Evolutionary conservation across 1,140 invertebrate species (phyloP).

Genomic region (Panulirus ornatus): DNA sequence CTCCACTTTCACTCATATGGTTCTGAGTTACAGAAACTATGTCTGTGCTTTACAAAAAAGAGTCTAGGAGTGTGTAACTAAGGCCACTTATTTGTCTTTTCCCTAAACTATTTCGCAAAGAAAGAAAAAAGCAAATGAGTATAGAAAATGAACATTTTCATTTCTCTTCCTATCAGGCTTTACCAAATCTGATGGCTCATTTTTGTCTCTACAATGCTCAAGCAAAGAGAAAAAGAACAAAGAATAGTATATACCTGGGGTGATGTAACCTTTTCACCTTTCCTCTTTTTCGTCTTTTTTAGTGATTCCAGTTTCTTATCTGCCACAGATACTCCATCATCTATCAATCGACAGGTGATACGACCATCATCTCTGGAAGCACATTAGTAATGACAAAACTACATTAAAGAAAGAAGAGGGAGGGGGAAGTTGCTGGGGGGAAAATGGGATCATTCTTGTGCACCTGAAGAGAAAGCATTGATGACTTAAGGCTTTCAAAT

Average conservation of each 20-base stretch:
- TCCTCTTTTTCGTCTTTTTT: slow-evolving; percentile 68
- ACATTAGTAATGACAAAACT: neutral
- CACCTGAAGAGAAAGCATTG: too few relatives aligned
- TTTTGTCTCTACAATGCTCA: neutral
- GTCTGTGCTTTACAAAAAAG: too few relatives aligned
- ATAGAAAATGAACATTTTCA: neutral
- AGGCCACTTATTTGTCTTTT: too few relatives aligned
- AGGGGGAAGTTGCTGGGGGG: too few relatives aligned
- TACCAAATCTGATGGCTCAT: neutral
- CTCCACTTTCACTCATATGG: too few relatives aligned
- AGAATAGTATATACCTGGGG: slow-evolving; percentile 40
- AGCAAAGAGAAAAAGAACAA: neutral
- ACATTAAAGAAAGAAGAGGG: too few relatives aligned
- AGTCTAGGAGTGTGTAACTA: too few relatives aligned
- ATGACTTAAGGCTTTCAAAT: too few relatives aligned
- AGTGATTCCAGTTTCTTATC: slow-evolving; percentile 28
- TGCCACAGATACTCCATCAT: slow-evolving; percentile 34
- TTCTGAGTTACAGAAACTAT: too few relatives aligned
- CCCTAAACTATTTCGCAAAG: too few relatives aligned
- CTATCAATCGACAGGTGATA: slow-evolving; percentile 50
- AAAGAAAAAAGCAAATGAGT: neutral
- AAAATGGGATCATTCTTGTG: too few relatives aligned
- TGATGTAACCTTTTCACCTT: slow-evolving; percentile 51
- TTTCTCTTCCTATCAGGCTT: neutral
- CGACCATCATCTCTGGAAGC: slow-evolving; percentile 37